Conservation (phyloP, 2,888 invertebrate genomes). For the Bellardia bayeri region DNA sequence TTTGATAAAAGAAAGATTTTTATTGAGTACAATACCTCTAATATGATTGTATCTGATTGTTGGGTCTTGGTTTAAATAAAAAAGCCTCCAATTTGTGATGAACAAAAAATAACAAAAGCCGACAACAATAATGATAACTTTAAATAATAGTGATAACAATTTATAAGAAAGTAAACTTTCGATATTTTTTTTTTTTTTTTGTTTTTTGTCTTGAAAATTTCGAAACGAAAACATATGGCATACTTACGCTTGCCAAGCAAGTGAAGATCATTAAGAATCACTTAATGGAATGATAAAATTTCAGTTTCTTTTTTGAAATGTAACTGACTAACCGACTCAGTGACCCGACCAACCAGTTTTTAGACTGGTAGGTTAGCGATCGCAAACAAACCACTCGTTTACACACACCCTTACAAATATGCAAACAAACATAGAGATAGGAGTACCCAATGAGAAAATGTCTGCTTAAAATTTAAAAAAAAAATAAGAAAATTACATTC, state of each 20-base stretch:
- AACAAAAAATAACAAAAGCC: slow-evolving; percentile 2
- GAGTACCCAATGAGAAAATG: slow-evolving; percentile 8
- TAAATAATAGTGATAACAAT: slow-evolving; percentile 28
- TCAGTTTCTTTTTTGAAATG: slow-evolving; percentile 14
- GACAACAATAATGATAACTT: slow-evolving; percentile 12
- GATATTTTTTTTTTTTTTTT: slow-evolving; percentile 9
- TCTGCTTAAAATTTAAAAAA: slow-evolving; percentile 5
- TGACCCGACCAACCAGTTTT: slow-evolving; percentile 42
- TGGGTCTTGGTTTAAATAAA: not conserved
- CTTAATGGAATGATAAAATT: slow-evolving; percentile 56
- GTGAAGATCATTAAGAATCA: slow-evolving; percentile 64
- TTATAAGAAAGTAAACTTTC: slow-evolving; percentile 59
- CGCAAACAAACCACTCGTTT: not conserved
- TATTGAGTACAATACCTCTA: not conserved
- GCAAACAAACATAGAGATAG: not conserved
- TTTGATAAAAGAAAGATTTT: not conserved
- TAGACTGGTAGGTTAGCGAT: slow-evolving; percentile 33
- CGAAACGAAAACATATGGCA: not conserved
- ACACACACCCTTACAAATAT: not conserved
- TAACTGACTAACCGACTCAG: slow-evolving; percentile 37
- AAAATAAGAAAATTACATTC: slow-evolving; percentile 43
- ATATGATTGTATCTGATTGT: not conserved
- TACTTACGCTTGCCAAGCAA: slow-evolving; percentile 42
- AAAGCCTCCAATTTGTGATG: slow-evolving; percentile 10
- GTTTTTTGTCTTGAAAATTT: slow-evolving; percentile 8